Evolutionary conservation across 2,113 vertebrate genomes (phyloP), one percentile per base, ranked within the genome.

Genomic region (Leiothrix lutea): DNA sequence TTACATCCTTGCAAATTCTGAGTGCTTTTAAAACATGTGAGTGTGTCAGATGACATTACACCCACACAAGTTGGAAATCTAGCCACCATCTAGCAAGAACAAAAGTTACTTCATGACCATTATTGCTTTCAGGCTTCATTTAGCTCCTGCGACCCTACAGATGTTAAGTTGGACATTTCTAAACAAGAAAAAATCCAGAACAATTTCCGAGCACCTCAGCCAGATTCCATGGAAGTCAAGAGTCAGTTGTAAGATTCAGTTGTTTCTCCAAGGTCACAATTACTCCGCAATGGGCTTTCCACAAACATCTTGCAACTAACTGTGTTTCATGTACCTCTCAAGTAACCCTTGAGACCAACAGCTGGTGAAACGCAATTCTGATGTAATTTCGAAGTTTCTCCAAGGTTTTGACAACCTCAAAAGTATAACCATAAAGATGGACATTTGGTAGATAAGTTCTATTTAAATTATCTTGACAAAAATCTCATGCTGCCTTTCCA

Each of bases 301-400:
- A 94, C 81, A 97, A 88, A 81, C 60, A 93, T 38, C 15, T 72
- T 64, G 61, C 71, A 96, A 84, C 61, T 86, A 86, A 92, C 73
- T 62, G 73, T n/a, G 57, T 93, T 81, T 86, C 73, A 69, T 60
- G 90, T 88, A 80, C 70, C 22, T 74, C 75, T 47, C 45, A 4
- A 56, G 22, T 5, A 64, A 83, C 40, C 64, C 57, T 79, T 51
- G 26, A 83, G 64, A 85, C 19, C 35, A 96, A 64, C 38, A 94
- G 78, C 48, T 77, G 62, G 69, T 81, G 86, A 86, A 92, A 88
- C 22, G 6, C 21, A 40, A 78, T 94, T 96, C 79, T 96, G 70
- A 35, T 72, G 28, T 67, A 60, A 69, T 94, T 95, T n/a, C 2
- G 0, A 26, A 64, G 36, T 78, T 86, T 72, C 80, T 94, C 42